Evolutionary conservation across 2,888 invertebrate species (phyloP).

Genomic region (Nymphalis polychloros): DNA sequence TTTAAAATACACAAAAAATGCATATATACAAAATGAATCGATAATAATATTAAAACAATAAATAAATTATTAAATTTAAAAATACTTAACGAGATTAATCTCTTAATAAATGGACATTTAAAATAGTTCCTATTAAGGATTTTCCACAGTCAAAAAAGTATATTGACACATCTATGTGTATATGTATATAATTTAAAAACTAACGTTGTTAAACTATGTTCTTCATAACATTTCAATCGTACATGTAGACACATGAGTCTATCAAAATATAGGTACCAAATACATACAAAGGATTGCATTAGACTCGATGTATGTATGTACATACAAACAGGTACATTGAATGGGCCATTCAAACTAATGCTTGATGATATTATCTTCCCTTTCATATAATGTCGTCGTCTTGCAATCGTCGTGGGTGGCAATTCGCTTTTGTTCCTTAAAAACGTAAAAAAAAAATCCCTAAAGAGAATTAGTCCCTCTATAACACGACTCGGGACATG

Average conservation of each 20-base stretch:
- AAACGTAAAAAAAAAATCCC: slow-evolving; percentile 63
- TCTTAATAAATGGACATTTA: no score
- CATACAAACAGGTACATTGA: slow-evolving; percentile 34
- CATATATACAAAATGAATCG: no score
- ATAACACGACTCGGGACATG: slow-evolving; percentile 76
- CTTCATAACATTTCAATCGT: neutral
- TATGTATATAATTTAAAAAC: no score
- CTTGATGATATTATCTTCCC: slow-evolving; percentile 38
- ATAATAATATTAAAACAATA: no score
- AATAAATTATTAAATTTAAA: no score
- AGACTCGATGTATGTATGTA: slow-evolving; percentile 20
- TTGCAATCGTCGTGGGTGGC: slow-evolving; percentile 75
- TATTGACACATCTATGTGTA: no score
- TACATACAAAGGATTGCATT: slow-evolving; percentile 24
- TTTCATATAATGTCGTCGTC: slow-evolving; percentile 38
- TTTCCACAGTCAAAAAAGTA: no score
- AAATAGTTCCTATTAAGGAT: no score
- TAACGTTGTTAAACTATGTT: neutral
- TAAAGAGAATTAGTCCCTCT: slow-evolving; percentile 79
- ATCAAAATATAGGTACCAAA: slow-evolving; percentile 14
- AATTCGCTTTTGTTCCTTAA: slow-evolving; percentile 60
- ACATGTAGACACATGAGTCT: neutral
- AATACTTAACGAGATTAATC: no score
- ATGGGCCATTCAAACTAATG: slow-evolving; percentile 41
- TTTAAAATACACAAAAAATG: no score